Evolutionary conservation across 2,113 vertebrate species (phyloP).

Genomic region (Salvator merianae): DNA sequence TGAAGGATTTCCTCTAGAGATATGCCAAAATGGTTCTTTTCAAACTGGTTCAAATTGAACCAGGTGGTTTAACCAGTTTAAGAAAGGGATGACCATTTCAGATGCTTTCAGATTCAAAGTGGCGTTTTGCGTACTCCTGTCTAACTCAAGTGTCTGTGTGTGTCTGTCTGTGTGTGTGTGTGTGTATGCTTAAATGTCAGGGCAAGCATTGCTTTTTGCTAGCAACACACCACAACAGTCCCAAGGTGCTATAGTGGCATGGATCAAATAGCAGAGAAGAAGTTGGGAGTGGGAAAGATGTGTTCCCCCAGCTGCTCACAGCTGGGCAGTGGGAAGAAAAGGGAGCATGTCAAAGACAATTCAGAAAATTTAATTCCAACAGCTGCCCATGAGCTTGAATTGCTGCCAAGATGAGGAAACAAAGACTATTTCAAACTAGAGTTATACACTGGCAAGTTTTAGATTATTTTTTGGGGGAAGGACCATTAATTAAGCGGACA

Average conservation of each 20-base stretch:
- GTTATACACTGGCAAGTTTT: constrained; percentile 33
- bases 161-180: too few relatives aligned
- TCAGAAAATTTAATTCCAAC: constrained; percentile 19
- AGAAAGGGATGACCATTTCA: too few relatives aligned
- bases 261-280: not conserved
- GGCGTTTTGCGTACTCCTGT: too few relatives aligned
- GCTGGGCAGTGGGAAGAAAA: constrained; percentile 30
- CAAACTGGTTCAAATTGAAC: too few relatives aligned
- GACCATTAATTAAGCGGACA: constrained; percentile 62
- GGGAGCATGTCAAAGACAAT: not conserved
- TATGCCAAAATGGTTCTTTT: too few relatives aligned
- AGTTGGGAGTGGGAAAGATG: not conserved
- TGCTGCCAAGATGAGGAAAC: not conserved
- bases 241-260: not conserved
- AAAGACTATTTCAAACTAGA: constrained; percentile 2
- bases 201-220: not conserved
- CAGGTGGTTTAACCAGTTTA: too few relatives aligned
- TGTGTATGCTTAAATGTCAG: not conserved
- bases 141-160: too few relatives aligned
- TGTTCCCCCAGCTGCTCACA: constrained; percentile 55
- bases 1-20: too few relatives aligned
- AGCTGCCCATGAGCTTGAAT: constrained; percentile 58
- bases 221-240: not conserved
- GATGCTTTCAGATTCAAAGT: too few relatives aligned
- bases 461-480: not conserved